Evolutionary conservation across 2,888 invertebrate species (phyloP), one percentile per base, ranked within the genome.

Genomic region (Zootermopsis nevadensis): DNA sequence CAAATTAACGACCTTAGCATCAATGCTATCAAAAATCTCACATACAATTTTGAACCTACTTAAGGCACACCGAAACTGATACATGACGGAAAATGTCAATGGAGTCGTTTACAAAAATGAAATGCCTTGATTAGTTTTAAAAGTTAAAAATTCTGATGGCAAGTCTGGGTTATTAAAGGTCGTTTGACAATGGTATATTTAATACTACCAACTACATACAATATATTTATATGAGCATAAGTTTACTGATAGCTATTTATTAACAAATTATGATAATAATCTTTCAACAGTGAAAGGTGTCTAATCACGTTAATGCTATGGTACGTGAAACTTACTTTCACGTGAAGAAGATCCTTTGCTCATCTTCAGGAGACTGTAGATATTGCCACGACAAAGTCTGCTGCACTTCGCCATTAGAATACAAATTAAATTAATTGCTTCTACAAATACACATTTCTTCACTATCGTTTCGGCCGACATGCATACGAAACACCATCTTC

Each of bases 401-500:
- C 7, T n/a, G 22, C n/a, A 74, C n/a, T 38, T 74, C 35, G 35
- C 74, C 74, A 74, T 38, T 74, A 35, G 31, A 38, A 12, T 38
- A 19, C 19, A n/a, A 74, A 74, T 33, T 38, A 38, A 42, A 33
- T 24, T 6, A 38, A 42, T 74, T 33, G 15, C 33, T 12, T 8
- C 22, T 31, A 80, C 30, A 80, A 53, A 24, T 80, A 60, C n/a
- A 42, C 10, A 48, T 42, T 77, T 55, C 48, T 31, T 55, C 53
- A 53, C 19, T 80, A 60, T 66, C 66, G 33, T 38, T 15, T 80
- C 60, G 48, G 60, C 80, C 27, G 66, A n/a, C 38, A 80, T 66
- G n/a, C 24, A 38, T 66, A 80, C 19, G 83, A 83, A 83, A 83
- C 81, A 67, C 80, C 83, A 84, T 86, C 86, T 87, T 86, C 87